Conservation (phyloP, 2,797 vertebrate genomes). For the Sciurus vulgaris region DNA sequence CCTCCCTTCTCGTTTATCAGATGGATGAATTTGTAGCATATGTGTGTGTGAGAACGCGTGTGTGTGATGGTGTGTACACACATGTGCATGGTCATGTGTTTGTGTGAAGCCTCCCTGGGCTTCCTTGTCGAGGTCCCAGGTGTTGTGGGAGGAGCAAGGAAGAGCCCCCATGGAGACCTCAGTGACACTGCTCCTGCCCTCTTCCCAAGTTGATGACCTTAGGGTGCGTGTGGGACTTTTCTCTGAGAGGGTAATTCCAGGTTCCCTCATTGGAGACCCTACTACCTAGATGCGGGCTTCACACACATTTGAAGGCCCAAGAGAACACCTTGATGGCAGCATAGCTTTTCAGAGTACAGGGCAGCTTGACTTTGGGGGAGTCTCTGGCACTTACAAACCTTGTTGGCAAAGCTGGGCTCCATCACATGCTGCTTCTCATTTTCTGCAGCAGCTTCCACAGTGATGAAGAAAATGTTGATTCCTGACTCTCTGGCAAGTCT, state of each 20-base stretch:
- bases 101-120: not conserved
- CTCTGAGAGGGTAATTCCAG: not conserved
- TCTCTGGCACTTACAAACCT: slow-evolving; percentile 88
- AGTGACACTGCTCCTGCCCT: not conserved
- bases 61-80: not conserved
- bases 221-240: not conserved
- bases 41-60: not conserved
- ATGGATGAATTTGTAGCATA: not conserved
- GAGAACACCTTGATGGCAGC: not conserved
- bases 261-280: not conserved
- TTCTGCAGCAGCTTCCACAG: slow-evolving; percentile 95
- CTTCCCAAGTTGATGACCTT: not conserved
- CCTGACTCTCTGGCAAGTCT: slow-evolving; percentile 96
- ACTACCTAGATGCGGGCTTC: not conserved
- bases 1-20: not conserved
- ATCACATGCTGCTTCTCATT: slow-evolving; percentile 93
- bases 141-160: not conserved
- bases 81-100: too few relatives aligned
- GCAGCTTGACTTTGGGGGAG: fast-evolving
- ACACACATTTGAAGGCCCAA: not conserved
- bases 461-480: slow-evolving; percentile 99
- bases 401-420: slow-evolving; percentile 96
- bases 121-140: too few relatives aligned
- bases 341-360: not conserved
- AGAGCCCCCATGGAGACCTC: not conserved